Base-by-base conservation (phyloP, 2,888 invertebrate species). In the Aquatica leii region DNA sequence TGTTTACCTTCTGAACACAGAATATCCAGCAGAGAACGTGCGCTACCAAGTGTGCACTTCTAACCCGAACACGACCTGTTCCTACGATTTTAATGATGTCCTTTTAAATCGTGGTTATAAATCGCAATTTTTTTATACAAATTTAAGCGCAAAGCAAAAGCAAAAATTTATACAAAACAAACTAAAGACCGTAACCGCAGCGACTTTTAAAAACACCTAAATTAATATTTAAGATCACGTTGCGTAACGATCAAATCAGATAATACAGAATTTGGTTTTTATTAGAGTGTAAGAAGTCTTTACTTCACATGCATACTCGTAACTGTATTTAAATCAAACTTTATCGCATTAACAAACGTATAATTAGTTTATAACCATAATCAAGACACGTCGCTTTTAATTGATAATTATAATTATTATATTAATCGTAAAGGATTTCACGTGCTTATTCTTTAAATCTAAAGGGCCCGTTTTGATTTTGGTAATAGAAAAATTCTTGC, bases 41-140 rank as follows among this genome's bases (percentile, higher is more conserved):
- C 62, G 59, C 66, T 66, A 66, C 66, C 62, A 62, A 56, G 57
- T 62, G 55, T 55, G 66, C 51, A 62, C 66, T 62, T 62, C 58
- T 62, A 66, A 66, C 65, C 65, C 41, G 56, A 56, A 57, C 65
- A 56, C 56, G 60, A 65, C 51, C 60, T 60, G 46, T 57, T 56
- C 46, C 50, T 53, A n/a, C n/a, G 46, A 43, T 53, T 48, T 65
- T 62, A 66, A 66, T 62, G 66, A 62, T 59, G 59, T 59, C 58
- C 62, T 55, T 62, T 65, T 61, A 57, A 61, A 50, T 55, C 61
- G 55, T 56, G 61, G 55, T 61, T 49, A 61, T 61, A 61, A 61
- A 56, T 56, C 55, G 24, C 5, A 46, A n/a, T n/a, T n/a, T 17
- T 46, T 46, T 46, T 11, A 20, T 46, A 20, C 46, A 46, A 8